A percentile compares a stretch with the other conserved stretches of the same genome.
phyloP scores from a whole-genome alignment of 2,113 vertebrate genomes.

The Hemicordylus capensis region DNA sequence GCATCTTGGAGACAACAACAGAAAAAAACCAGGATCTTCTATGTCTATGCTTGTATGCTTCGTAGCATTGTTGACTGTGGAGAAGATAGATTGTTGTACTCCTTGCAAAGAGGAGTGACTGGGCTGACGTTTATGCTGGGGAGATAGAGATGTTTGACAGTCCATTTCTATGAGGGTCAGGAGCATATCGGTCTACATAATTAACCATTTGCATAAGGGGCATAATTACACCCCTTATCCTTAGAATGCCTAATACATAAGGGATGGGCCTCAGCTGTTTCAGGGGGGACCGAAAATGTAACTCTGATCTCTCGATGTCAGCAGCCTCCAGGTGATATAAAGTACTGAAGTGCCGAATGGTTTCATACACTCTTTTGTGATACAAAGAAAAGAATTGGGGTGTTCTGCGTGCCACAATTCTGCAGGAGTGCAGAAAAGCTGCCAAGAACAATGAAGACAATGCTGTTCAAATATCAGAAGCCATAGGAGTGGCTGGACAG shows the following conservation, averaged over 20 bases:
- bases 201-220: too few relatives aligned
- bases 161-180: background rate
- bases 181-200: too few relatives aligned
- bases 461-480: background rate
- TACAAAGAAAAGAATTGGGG: background rate
- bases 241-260: too few relatives aligned
- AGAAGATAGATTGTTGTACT: conserved; percentile 24
- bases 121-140: background rate
- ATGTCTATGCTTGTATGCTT: conserved; percentile 49
- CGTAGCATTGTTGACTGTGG: conserved; percentile 21
- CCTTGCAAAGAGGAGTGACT: background rate
- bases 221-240: too few relatives aligned
- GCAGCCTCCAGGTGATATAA: background rate
- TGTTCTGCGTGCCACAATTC: background rate
- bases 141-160: background rate
- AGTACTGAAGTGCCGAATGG: background rate
- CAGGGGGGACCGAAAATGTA: background rate
- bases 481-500: background rate
- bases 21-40: too few relatives aligned
- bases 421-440: background rate
- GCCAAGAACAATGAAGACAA: background rate
- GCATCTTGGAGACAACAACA: conserved; percentile 42
- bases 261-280: too few relatives aligned
- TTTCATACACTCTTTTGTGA: background rate
- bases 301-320: too few relatives aligned